Conservation (phyloP, 2,888 invertebrate species). For the Nomada fabriciana region DNA sequence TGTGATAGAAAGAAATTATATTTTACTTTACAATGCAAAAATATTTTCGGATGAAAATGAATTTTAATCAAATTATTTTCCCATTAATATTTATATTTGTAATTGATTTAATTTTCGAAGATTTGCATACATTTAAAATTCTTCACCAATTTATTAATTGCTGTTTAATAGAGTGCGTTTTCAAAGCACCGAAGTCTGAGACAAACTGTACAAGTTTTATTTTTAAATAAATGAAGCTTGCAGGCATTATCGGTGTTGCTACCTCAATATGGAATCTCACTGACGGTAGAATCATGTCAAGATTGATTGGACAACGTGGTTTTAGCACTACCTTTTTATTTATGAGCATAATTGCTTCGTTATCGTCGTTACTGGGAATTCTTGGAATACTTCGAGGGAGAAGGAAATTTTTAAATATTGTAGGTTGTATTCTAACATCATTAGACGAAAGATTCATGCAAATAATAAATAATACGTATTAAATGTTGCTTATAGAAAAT, state of each 20-base stretch:
- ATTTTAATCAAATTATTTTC: too few species aligned
- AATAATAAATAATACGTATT: background rate
- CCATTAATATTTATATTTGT: too few species aligned
- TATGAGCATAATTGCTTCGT: slow-evolving; percentile 61
- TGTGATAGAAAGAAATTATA: too few species aligned
- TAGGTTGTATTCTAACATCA: slow-evolving; percentile 47
- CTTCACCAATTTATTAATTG: too few species aligned
- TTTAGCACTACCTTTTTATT: slow-evolving; percentile 71
- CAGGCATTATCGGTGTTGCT: slow-evolving; percentile 71
- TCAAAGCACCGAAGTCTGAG: too few species aligned
- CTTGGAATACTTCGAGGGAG: slow-evolving; percentile 68
- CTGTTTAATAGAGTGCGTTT: too few species aligned
- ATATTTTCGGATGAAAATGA: too few species aligned
- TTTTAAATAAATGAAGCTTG: slow-evolving; percentile 63
- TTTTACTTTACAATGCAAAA: too few species aligned
- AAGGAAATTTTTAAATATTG: slow-evolving; percentile 63
- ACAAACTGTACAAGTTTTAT: background rate
- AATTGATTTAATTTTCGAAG: too few species aligned
- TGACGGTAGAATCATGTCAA: slow-evolving; percentile 72
- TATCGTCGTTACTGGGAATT: slow-evolving; percentile 71
- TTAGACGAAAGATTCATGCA: background rate
- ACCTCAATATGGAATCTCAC: slow-evolving; percentile 74
- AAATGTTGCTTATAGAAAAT: background rate
- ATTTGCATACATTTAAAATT: too few species aligned
- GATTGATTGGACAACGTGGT: slow-evolving; percentile 72